Evolutionary conservation across 2,797 vertebrate genomes (phyloP), one percentile per base, ranked within the genome.

Genomic region (Aldrovandia affinis): DNA sequence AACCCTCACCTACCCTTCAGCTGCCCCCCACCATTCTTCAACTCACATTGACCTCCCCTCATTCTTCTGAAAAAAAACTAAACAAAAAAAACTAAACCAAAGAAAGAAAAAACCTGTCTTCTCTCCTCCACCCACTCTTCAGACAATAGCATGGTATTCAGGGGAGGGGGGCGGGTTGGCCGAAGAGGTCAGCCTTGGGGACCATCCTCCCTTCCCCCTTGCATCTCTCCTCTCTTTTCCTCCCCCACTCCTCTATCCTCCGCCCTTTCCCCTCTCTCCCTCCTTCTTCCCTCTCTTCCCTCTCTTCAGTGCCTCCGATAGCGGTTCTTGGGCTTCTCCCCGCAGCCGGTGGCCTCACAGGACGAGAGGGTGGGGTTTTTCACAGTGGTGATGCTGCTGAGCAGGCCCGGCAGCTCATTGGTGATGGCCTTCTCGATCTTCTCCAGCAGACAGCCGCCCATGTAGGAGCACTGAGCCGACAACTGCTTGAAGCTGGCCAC

Each of bases 391-490:
- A 99, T 96, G 94, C 97, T 97, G 85, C 98, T 96, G 85, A 99
- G 93, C 25, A 99, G 97, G 83, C 95, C 93, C 0, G 98, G 98
- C 86, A 99, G 96, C 93, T 99, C 98, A 0, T 96, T 95, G 78
- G 98, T 98, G 90, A 99, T 99, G 87, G 98, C 98, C 90, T 89
- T 97, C 94, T 99, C 98, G 0, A 99, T 99, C 95, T 99, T 99
- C 59, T 99, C 98, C 90, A 99, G 93, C 86, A 97, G 96, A 88
- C 98, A 99, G 75, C 98, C 98, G 75, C 98, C 97, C 88, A 98
- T 98, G 93, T 99, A 99, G 89, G 98, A 99, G 90, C 98, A 99
- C 93, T 99, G 98, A 85, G 97, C 91, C 2, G 97, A 93, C 57
- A 99, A 94, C 55, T 98, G 94, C 93, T 99, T 99, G 94, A 99